Conservation (phyloP, 2,113 vertebrate species). For the Onychorhynchus coronatus region DNA sequence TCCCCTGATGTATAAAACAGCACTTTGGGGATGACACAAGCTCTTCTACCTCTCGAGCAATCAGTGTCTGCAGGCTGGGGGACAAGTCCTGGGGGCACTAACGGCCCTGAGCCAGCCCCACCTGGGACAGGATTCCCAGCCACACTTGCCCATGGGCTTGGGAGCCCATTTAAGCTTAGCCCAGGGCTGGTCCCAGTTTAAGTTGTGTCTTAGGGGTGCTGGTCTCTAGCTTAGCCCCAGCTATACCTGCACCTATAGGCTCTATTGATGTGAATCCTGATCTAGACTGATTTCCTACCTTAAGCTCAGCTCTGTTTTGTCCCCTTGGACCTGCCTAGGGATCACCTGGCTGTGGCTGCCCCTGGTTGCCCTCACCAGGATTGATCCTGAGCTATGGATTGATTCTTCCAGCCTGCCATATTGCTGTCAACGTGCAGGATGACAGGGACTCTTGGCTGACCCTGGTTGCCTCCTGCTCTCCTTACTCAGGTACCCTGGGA, state of each 20-base stretch:
- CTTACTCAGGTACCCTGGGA: neutral
- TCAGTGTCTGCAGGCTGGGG: neutral
- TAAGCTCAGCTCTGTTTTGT: neutral
- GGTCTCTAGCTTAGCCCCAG: neutral
- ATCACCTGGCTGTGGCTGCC: neutral
- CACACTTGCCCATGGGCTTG: neutral
- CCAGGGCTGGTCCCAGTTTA: accelerated
- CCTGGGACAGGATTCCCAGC: neutral
- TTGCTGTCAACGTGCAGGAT: neutral
- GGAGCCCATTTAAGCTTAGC: neutral
- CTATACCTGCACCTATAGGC: accelerated
- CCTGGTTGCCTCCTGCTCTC: neutral
- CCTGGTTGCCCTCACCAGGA: neutral
- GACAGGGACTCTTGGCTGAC: neutral
- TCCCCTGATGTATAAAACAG: neutral
- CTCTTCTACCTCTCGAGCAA: neutral
- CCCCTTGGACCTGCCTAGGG: too few species aligned
- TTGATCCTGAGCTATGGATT: neutral
- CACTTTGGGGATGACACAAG: neutral
- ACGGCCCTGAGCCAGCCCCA: neutral
- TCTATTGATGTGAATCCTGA: neutral
- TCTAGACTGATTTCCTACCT: neutral
- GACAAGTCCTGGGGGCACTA: neutral
- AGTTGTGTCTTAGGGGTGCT: neutral
- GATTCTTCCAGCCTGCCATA: neutral